Evolutionary conservation across 2,888 invertebrate species (phyloP), one percentile per base, ranked within the genome.

Genomic region (Diarsia rubi): DNA sequence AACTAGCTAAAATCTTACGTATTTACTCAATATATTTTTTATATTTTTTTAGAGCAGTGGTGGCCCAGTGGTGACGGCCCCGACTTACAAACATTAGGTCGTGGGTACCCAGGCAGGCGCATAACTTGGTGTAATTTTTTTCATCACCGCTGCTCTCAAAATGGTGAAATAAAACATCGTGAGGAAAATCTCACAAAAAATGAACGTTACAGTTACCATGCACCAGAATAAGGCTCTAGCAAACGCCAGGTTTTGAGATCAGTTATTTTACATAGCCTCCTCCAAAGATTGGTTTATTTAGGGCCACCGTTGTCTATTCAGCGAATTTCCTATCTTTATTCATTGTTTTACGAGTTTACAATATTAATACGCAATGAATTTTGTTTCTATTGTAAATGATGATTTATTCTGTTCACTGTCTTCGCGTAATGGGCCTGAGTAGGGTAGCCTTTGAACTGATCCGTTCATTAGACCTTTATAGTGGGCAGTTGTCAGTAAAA

Each of bases 291-390:
- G 83, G 87, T 88, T 89, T 87, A 85, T 86, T 86, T 85, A 86
- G 80, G 86, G 77, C 82, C 78, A 79, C 83, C 80, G 81, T 85
- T 81, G 86, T 80, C 83, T 85, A 88, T 87, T 88, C 88, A 84
- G 73, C 77, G 86, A 86, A 85, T 83, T 86, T 79, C 82, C 84
- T 83, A 90, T 90, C 90, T 90, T 90, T 90, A 90, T 90, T 90
- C 90, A 90, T 90, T 78, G 78, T 85, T 87, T 80, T 77, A 80
- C 75, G 72, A 84, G 86, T 81, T 86, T 85, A 86, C 83, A 85
- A 82, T 85, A 87, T 88, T 88, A 88, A 90, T 88, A 87, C 83
- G 79, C 84, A 79, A 87, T 88, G 88, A 88, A 88, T 90, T 90
- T 90, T 88, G 88, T 87, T 88, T 79, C 84, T 75, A 83, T 88